Percentiles rank a stretch among this genome's conserved stretches.
Conservation (phyloP, 2,797 vertebrate genomes). For the Antennarius maculatus region DNA sequence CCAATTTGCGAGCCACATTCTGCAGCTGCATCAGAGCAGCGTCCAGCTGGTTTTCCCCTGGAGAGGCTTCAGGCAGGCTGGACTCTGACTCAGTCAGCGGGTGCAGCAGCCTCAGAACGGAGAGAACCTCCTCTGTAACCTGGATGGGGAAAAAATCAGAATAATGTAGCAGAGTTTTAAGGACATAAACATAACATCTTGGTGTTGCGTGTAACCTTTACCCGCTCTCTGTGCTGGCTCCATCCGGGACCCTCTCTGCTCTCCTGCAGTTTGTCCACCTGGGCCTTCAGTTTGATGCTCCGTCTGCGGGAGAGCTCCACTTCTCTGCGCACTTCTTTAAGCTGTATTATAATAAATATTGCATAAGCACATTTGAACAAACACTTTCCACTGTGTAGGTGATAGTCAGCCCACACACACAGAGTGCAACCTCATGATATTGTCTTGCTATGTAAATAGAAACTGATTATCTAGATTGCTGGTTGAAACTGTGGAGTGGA, state of each 20-base stretch:
- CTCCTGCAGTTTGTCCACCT: constrained; percentile 82
- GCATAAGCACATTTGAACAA: constrained; percentile 6
- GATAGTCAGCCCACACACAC: neutral
- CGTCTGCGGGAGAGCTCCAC: constrained; percentile 79
- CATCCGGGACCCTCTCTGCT: constrained; percentile 70
- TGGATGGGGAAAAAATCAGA: constrained; percentile 5
- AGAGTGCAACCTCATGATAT: constrained; percentile 14
- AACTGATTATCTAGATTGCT: constrained; percentile 59
- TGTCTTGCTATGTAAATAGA: constrained; percentile 50
- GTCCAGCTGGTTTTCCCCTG: constrained; percentile 59
- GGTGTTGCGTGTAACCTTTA: constrained; percentile 31
- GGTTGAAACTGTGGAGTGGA: constrained; percentile 34
- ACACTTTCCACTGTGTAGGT: neutral
- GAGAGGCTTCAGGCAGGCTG: neutral
- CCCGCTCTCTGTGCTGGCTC: constrained; percentile 75
- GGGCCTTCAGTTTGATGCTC: constrained; percentile 81
- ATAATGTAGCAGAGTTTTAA: neutral
- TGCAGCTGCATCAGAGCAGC: constrained; percentile 71
- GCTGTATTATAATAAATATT: constrained; percentile 51
- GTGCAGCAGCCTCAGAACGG: constrained; percentile 73
- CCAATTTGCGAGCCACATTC: constrained; percentile 73
- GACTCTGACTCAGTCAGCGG: constrained; percentile 63
- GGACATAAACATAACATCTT: fast-evolving
- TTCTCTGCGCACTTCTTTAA: constrained; percentile 81
- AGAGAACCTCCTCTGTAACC: constrained; percentile 81